Evolutionary conservation across 92 coral and sea anemone species (phyloP).

Genomic region (Anthopleura xanthogrammica): DNA sequence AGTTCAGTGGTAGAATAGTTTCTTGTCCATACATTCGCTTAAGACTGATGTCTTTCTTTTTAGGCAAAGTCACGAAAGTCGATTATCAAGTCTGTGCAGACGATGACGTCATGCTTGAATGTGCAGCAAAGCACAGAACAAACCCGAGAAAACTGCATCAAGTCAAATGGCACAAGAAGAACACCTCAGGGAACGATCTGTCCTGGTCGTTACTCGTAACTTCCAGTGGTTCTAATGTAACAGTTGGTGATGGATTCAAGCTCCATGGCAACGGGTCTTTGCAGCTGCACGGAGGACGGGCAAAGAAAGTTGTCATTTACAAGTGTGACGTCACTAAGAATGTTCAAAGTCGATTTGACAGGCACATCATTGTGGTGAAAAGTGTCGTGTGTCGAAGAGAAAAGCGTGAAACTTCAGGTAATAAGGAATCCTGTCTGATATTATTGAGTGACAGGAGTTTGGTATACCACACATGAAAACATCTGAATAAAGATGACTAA

Average conservation of each 20-base stretch:
- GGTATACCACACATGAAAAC: no score
- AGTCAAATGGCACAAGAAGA: not conserved
- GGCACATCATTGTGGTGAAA: not conserved
- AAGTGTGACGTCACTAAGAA: not conserved
- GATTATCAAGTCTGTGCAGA: conserved; percentile 14
- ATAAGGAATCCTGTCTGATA: not conserved
- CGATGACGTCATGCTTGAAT: conserved; percentile 13
- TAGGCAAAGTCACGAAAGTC: conserved; percentile 19
- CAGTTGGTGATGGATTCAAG: not conserved
- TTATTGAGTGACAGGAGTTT: not conserved
- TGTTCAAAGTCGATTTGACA: not conserved
- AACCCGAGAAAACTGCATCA: conserved; percentile 22
- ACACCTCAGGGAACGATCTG: not conserved
- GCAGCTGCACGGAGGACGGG: not conserved
- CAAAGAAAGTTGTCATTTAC: not conserved
- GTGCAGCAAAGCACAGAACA: conserved; percentile 31
- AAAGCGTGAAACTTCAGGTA: not conserved
- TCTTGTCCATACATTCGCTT: no score
- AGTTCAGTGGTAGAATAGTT: no score
- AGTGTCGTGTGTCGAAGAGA: not conserved
- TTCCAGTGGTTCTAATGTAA: not conserved
- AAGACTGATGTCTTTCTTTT: no score
- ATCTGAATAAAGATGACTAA: not conserved
- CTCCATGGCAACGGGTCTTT: conserved; percentile 4
- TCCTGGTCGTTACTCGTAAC: not conserved